Evolutionary conservation across 2,113 vertebrate species (phyloP).

Genomic region (Tychaedon coryphoeus): DNA sequence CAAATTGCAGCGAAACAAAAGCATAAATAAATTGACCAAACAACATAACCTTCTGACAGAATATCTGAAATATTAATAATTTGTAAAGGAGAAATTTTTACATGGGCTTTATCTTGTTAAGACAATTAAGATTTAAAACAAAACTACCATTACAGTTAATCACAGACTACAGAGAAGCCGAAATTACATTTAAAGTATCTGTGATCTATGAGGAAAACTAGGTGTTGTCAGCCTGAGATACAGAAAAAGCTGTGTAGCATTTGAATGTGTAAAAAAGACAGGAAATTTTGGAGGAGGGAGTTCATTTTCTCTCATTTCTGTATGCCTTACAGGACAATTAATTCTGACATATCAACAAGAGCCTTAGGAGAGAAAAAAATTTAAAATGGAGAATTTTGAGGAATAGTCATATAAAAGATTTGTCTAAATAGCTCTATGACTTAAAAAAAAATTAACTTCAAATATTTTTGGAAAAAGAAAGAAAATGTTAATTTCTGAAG

Average conservation of each 20-base stretch:
- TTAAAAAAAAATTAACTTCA: neutral
- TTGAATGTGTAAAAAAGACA: neutral
- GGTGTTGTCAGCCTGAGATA: neutral
- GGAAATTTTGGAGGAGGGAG: neutral
- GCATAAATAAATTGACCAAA: conserved; percentile 13
- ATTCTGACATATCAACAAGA: neutral
- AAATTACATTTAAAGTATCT: conserved; percentile 19
- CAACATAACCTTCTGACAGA: conserved; percentile 14
- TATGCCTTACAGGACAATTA: neutral
- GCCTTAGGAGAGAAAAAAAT: neutral
- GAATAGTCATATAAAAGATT: neutral
- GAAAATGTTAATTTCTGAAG: neutral
- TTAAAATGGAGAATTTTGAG: neutral
- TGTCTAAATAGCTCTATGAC: neutral
- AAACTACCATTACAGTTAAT: neutral
- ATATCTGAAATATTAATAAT: neutral
- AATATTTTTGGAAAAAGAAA: neutral
- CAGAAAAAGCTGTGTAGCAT: neutral
- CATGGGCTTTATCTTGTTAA: conserved; percentile 31
- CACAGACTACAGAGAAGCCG: neutral
- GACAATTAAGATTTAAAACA: conserved; percentile 20
- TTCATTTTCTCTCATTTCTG: neutral
- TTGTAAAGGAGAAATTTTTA: conserved; percentile 13
- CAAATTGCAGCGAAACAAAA: conserved; percentile 9
- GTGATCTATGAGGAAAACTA: neutral